Evolutionary conservation across 2,888 invertebrate species (phyloP).

Genomic region (Pseudococcus viburni): DNA sequence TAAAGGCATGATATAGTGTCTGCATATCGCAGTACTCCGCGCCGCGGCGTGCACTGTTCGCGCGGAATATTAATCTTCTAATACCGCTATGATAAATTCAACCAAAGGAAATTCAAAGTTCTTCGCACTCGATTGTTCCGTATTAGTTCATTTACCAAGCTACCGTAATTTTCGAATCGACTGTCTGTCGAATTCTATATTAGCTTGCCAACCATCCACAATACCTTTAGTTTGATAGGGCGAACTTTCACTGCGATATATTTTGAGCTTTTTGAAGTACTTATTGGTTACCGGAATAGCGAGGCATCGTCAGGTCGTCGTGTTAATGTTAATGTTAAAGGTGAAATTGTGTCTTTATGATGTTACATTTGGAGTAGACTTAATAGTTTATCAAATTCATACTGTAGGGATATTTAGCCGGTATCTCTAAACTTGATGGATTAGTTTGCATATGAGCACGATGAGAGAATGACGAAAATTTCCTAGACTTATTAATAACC

Average conservation of each 20-base stretch:
- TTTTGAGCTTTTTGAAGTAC: constrained; percentile 28
- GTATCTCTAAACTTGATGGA: not conserved
- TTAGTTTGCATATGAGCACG: not conserved
- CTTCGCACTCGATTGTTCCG: constrained; percentile 37
- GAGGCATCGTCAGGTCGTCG: not conserved
- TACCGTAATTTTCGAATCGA: constrained; percentile 19
- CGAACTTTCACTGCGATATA: not conserved
- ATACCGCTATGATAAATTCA: constrained; percentile 46
- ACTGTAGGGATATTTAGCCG: not conserved
- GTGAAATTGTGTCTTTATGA: not conserved
- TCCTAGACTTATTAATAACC: not conserved
- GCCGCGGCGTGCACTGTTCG: not conserved
- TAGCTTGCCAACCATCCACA: not conserved
- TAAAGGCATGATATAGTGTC: constrained; percentile 46
- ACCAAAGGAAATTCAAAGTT: constrained; percentile 37
- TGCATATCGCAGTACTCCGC: constrained; percentile 20
- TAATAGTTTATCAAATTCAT: not conserved
- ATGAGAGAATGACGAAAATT: not conserved
- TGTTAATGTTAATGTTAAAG: not conserved
- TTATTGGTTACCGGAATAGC: not conserved
- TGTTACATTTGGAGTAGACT: not conserved
- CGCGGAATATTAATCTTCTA: constrained; percentile 54
- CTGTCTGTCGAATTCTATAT: constrained; percentile 33
- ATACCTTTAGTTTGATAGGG: not conserved
- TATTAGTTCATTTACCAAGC: constrained; percentile 42